Base-by-base conservation (phyloP, 1,140 invertebrate genomes). In the Dendrolimus kikuchii region DNA sequence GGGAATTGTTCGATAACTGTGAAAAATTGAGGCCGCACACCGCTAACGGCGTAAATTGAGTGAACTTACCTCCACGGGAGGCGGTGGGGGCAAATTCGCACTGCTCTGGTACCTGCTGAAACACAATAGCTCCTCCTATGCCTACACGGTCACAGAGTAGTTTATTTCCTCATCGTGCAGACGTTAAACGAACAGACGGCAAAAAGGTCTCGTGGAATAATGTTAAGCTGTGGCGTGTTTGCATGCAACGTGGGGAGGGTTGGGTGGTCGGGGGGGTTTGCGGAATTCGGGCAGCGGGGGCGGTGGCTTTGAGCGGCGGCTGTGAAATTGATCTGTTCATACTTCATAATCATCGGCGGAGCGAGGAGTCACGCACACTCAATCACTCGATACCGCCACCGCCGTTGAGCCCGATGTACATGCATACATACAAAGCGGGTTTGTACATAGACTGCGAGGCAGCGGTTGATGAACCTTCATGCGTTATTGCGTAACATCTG, bases 11-110 rank as follows among this genome's bases (percentile, higher is more conserved):
- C 66, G 71, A 74, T 76, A 70, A 66, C 73, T 68, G 73, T 73
- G 71, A 73, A 76, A 74, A 76, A 76, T 74, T 55, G 68, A 71
- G 60, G 54, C 55, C 5, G 44, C 9, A 23, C 23, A 7, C 49
- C 53, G 55, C 60, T 75, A 75, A 77, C 74, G 57, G 64, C 48
- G 64, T 66, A 79, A 81, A 81, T 81, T 78, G 70, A 81, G 79
- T 82, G 75, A 71, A 72, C 56, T 57, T 10, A 49, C 57, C 45
- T 44, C 48, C 36, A 39, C 8, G 8, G n/a, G 42, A 8, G 38
- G n/a, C 7, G 42, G 23, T 6, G 36, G 5, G 23, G 36, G 10
- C 49, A 46, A 53, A 46, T 8, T 40, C 40, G 41, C 38, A 37
- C 40, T 45, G 40, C 47, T 52, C 48, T 44, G 36, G 43, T 53